Evolutionary conservation across 1,140 invertebrate species (phyloP).

Genomic region (Chironomus striatipennis): DNA sequence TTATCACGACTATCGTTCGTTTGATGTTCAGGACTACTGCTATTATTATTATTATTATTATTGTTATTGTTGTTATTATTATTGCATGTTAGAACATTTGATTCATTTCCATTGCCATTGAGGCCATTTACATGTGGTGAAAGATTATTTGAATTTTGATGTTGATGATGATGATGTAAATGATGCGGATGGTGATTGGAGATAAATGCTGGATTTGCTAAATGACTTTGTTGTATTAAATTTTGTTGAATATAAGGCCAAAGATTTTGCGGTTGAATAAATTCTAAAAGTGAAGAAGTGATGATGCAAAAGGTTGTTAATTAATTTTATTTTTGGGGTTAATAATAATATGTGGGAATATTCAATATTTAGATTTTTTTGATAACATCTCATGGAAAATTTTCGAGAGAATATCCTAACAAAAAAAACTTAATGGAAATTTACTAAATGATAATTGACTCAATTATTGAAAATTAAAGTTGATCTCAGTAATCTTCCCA

Average conservation of each 20-base stretch:
- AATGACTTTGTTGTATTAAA: slow-evolving; percentile 36
- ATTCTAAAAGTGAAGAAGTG: slow-evolving; percentile 32
- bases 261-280: slow-evolving; percentile 41
- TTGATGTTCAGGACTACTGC: slow-evolving; percentile 26
- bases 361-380: no score
- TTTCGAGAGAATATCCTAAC: no score
- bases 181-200: slow-evolving; percentile 31
- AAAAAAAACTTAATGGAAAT: no score
- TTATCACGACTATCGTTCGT: slow-evolving; percentile 27
- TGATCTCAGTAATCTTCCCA: no score
- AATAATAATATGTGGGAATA: no score
- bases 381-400: no score
- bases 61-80: background rate
- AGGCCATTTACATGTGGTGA: background rate
- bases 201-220: slow-evolving; percentile 17
- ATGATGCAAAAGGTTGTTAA: background rate
- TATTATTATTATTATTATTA: slow-evolving; percentile 28
- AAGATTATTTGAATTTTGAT: slow-evolving; percentile 25
- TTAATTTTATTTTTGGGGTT: no score
- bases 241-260: slow-evolving; percentile 42
- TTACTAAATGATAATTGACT: no score
- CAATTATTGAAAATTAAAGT: no score
- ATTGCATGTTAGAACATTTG: slow-evolving; percentile 10
- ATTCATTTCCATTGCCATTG: slow-evolving; percentile 3
- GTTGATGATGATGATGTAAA: slow-evolving; percentile 30